Percentiles rank a stretch among this genome's conserved stretches.
These are phyloP conservation scores for Chaenodraco wilsoni DNA, from an alignment of 2,797 vertebrate genomes.

Conservation along the genomic window DNA sequence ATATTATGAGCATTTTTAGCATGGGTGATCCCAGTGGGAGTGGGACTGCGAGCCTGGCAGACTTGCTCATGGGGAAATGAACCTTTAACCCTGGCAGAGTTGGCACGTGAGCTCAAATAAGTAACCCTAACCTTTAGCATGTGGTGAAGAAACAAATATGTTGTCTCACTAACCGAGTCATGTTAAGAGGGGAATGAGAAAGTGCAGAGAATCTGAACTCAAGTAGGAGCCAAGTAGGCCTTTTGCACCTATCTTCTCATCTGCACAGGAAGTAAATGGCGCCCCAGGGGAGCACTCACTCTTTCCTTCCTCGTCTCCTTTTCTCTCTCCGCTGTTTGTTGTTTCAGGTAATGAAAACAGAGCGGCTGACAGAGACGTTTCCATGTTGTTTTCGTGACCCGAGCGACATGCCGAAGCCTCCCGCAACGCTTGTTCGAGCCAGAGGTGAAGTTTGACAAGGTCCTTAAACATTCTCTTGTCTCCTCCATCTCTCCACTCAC, in stretches of 20 bases:
- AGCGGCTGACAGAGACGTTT: constrained; percentile 80
- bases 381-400: constrained; percentile 76
- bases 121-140: not conserved
- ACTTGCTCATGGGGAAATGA: constrained; percentile 36
- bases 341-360: constrained; percentile 84
- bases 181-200: not conserved
- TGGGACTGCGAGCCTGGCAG: constrained; percentile 23
- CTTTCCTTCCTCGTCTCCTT: constrained; percentile 69
- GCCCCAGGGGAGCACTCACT: constrained; percentile 71
- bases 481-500: constrained; percentile 33
- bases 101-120: not conserved
- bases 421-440: constrained; percentile 73
- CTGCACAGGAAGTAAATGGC: constrained; percentile 76
- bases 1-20: constrained; percentile 65
- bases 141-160: not conserved
- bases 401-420: constrained; percentile 74
- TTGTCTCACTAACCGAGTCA: not conserved
- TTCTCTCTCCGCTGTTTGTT: constrained; percentile 73
- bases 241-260: constrained; percentile 78
- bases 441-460: constrained; percentile 77
- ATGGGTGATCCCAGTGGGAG: constrained; percentile 48
- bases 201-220: constrained; percentile 42
- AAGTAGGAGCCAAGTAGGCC: constrained; percentile 42
- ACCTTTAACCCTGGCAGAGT: constrained; percentile 40
- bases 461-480: constrained; percentile 50